These are phyloP conservation scores for Sicus ferrugineus DNA, from an alignment of 2,888 invertebrate species.

Conservation along the genomic window DNA sequence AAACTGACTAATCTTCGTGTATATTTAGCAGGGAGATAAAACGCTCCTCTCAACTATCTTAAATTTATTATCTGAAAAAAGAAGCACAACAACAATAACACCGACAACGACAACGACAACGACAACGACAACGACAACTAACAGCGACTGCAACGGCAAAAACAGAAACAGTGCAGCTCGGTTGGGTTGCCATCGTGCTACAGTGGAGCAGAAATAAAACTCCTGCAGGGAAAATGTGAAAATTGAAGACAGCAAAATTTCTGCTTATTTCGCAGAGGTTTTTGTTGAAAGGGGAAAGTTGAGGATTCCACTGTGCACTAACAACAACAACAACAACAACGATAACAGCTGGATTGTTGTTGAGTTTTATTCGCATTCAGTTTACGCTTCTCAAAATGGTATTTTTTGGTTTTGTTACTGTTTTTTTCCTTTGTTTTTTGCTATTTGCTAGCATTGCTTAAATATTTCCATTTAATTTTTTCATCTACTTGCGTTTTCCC, in stretches of 20 bases:
- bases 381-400: not conserved
- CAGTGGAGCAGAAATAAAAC: constrained; percentile 7
- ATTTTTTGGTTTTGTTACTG: not conserved
- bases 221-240: too few relatives aligned
- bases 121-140: constrained; percentile 13
- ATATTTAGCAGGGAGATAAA: constrained; percentile 30
- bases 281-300: not conserved
- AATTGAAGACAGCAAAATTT: too few relatives aligned
- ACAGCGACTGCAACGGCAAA: not conserved
- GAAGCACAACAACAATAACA: constrained; percentile 11
- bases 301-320: constrained; percentile 6
- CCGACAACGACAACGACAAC: constrained; percentile 21
- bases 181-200: not conserved
- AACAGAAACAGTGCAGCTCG: not conserved
- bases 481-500: not conserved
- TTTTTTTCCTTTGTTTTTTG: constrained; percentile 1
- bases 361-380: constrained; percentile 9
- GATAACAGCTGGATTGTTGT: constrained; percentile 30
- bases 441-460: constrained; percentile 1
- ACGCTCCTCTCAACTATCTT: constrained; percentile 29
- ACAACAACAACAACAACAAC: not conserved
- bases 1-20: constrained; percentile 30
- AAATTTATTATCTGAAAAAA: constrained; percentile 31
- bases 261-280: not conserved
- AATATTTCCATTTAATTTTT: constrained; percentile 4